Base-by-base conservation (phyloP, 2,797 vertebrate genomes). In the Gobio occitaniae region DNA sequence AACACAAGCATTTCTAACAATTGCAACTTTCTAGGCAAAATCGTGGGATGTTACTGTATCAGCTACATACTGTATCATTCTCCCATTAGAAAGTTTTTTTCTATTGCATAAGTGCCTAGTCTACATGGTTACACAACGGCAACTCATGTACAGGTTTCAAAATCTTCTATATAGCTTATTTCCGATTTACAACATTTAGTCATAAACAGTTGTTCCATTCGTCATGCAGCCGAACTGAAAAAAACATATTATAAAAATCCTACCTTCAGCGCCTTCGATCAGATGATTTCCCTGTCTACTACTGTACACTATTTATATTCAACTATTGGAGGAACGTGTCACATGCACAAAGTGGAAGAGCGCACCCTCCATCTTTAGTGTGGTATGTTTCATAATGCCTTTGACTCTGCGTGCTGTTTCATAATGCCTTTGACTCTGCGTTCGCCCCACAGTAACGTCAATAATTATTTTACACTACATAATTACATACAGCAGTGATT, bases 301-400 rank as follows among this genome's bases (percentile, higher is more conserved):
- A 6, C 52, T 21, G 38, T 47, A 61, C 29, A 25, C 29, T 61
- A 19, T 69, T 54, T 70, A 84, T 78, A 79, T 84, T 72, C 15
- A 63, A 32, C 63, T 65, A 65, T 65, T 65, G 63, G 63, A 36
- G 47, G 32, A 47, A 47, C 69, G 8, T n/a, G 61, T 72, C 69
- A 59, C 16, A 10, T 6, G 19, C 66, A 16, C 77, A 12, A 19
- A 50, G 1, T 76, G 78, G 82, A 68, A 36, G 38, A 4, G 4
- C 69, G 48, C 12, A 15, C 11, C 82, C 32, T 44, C 82, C 86
- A 87, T 87, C 56, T 87, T 84, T 80, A 47, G 76, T 86, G 86
- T 59, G 86, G 47, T 29, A 32, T 47, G 61, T 19, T 70, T 25
- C 25, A 4, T 65, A 71, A 38, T 9, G 69, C 66, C 50, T 65